Evolutionary conservation across 1,140 invertebrate genomes (phyloP), one percentile per base, ranked within the genome.

Genomic region (Micrasema longulum): DNA sequence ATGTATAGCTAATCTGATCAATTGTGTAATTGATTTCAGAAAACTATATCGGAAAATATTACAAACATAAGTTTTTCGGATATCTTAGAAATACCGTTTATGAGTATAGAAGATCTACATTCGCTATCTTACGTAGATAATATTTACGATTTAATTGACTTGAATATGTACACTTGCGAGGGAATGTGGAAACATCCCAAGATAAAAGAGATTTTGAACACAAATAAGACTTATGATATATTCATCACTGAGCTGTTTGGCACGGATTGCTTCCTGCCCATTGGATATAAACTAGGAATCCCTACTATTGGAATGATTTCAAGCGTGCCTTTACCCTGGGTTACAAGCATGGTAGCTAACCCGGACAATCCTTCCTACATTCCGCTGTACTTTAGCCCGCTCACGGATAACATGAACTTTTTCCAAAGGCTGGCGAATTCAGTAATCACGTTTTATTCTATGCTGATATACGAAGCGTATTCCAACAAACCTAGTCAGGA

Each of bases 361-460:
- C 84, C 87, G 0, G 82, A 87, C 12, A 86, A 84, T 23, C 75
- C 85, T 0, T 85, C 87, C 0, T 82, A 84, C 69, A 79, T 85
- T 18, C 85, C 88, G 0, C 83, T 82, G 18, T 85, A 81, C 53
- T 77, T 88, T 38, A 22, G 84, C 0, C 69, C 76, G 0, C 82
- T 80, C 16, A 71, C 78, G 0, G 73, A 84, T 23, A 53, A 78
- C 3, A 85, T 88, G 84, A 82, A 74, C 16, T 87, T 89, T 41
- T 81, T 79, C 60, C 75, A 88, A 53, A 78, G 89, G 41, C 38
- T 85, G 1, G 73, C 77, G 0, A 90, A 89, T 65, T 62, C 71
- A 23, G 12, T 67, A 10, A 16, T 41, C 5, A 47, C 41, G 0
- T 5, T 71, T 0, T 53, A 43, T 12, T 18, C 66, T 38, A 76